Conservation (phyloP, 1,140 invertebrate species). For the Hermetia illucens region DNA sequence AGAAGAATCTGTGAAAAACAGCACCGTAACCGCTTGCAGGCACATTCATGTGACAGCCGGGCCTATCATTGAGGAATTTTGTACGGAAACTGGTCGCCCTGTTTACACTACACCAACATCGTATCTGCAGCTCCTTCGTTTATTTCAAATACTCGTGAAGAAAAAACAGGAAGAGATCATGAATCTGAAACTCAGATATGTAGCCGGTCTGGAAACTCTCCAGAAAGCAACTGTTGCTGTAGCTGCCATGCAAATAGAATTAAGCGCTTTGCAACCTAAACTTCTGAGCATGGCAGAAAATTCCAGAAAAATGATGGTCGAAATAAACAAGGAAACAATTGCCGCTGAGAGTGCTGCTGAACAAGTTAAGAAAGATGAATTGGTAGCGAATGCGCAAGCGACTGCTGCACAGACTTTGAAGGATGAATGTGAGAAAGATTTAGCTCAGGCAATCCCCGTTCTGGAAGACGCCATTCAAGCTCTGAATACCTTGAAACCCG, state of each 20-base stretch:
- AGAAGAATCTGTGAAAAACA: conserved; percentile 45
- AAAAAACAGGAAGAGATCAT: conserved; percentile 66
- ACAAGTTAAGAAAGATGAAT: conserved; percentile 76
- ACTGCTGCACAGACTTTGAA: conserved; percentile 69
- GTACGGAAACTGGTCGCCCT: conserved; percentile 46
- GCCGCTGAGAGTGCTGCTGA: conserved; percentile 73
- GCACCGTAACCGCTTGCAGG: conserved; percentile 64
- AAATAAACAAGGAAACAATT: conserved; percentile 75
- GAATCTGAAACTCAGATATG: conserved; percentile 60
- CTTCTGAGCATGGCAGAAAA: conserved; percentile 68
- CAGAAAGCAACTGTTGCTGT: conserved; percentile 66
- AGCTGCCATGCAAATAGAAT: conserved; percentile 64
- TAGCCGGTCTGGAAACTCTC: conserved; percentile 74
- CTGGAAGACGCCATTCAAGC: conserved; percentile 70
- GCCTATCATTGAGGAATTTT: conserved; percentile 46
- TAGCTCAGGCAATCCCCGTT: conserved; percentile 78
- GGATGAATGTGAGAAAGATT: conserved; percentile 80
- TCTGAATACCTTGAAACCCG: conserved; percentile 83
- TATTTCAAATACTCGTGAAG: conserved; percentile 61
- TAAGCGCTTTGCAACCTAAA: conserved; percentile 72
- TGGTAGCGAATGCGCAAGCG: conserved; percentile 75
- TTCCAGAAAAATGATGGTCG: conserved; percentile 68
- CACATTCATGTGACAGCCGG: conserved; percentile 71
- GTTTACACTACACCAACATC: conserved; percentile 84
- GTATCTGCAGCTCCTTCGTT: conserved; percentile 74